Evolutionary conservation across 2,113 vertebrate genomes (phyloP).

Genomic region (Opisthocomus hoazin): DNA sequence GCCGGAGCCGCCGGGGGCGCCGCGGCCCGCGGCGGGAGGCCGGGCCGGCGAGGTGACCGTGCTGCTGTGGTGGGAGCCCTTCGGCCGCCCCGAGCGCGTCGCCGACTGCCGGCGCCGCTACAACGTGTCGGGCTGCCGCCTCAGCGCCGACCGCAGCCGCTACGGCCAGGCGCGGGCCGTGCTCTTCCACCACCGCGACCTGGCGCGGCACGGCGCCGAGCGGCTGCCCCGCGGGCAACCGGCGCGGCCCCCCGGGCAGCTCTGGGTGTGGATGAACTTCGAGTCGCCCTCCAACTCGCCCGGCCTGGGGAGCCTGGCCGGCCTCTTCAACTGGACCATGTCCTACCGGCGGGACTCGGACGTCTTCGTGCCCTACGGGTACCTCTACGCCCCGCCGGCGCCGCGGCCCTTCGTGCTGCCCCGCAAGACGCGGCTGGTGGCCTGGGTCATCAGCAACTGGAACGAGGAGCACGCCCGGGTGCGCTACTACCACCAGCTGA

Average conservation of each 20-base stretch:
- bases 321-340: constrained; percentile 88
- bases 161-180: constrained; percentile 76
- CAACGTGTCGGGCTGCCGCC: constrained; percentile 73
- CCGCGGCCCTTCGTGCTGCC: constrained; percentile 38
- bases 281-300: constrained; percentile 86
- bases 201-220: constrained; percentile 13
- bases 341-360: constrained; percentile 84
- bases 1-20: not conserved
- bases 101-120: constrained; percentile 73
- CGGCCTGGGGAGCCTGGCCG: constrained; percentile 59
- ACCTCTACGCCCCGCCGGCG: constrained; percentile 59
- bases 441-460: constrained; percentile 95
- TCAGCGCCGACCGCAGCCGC: constrained; percentile 69
- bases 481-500: constrained; percentile 77
- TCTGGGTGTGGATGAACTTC: constrained; percentile 96
- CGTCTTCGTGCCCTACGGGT: constrained; percentile 88
- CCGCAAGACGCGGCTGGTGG: constrained; percentile 75
- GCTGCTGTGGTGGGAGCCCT: constrained; percentile 87
- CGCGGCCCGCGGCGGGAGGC: not conserved
- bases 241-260: constrained; percentile 74
- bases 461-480: constrained; percentile 81
- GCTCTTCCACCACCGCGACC: constrained; percentile 86
- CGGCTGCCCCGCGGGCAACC: not conserved
- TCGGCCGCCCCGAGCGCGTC: constrained; percentile 16
- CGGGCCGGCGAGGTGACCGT: constrained; percentile 53